Base-by-base conservation (phyloP, 2,888 invertebrate genomes). In the Eulithis testata region DNA sequence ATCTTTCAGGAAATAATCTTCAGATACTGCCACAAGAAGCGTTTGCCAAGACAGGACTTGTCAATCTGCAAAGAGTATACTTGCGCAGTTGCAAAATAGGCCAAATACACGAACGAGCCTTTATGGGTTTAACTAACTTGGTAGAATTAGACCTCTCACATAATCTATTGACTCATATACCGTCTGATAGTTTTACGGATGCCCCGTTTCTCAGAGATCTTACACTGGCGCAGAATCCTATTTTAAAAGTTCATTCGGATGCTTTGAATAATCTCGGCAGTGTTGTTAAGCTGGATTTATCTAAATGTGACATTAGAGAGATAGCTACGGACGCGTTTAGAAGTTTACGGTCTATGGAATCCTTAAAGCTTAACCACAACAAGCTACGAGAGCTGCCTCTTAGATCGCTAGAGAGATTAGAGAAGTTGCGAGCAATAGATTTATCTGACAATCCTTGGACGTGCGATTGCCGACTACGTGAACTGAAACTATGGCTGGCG, bases 361-460 rank as follows among this genome's bases (percentile, higher is more conserved):
- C 95, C 69, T 90, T 98, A 63, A 97, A 97, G 80, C 87, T 98
- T 68, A 97, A 97, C 86, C 96, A 96, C 71, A 98, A 98, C 86
- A 95, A 95, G 74, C 93, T 98, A 67, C 94, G 95, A 54, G 97
- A 96, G 69, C 85, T 97, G 72, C 94, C 96, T 56, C 94, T 96
- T 11, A 95, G 94, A 73, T 96, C 96, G 1, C 95, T 97, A 70
- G 96, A 96, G 83, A 95, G 95, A 58, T 83, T 96, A 64, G 95
- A 94, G 74, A 95, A 95, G 65, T 93, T 98, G 57, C 96, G 96
- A 82, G 96, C 96, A 50, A 95, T 98, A 69, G 97, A 97, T 81
- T 89, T 98, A 72, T 97, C 97, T 72, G 97, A 97, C 73, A 98
- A 98, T 87, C 97, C 97, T 0, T 98, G 97, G 98, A 94, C 95